Base-by-base conservation (phyloP, 1,140 invertebrate genomes). In the Aphidius gifuensis region DNA sequence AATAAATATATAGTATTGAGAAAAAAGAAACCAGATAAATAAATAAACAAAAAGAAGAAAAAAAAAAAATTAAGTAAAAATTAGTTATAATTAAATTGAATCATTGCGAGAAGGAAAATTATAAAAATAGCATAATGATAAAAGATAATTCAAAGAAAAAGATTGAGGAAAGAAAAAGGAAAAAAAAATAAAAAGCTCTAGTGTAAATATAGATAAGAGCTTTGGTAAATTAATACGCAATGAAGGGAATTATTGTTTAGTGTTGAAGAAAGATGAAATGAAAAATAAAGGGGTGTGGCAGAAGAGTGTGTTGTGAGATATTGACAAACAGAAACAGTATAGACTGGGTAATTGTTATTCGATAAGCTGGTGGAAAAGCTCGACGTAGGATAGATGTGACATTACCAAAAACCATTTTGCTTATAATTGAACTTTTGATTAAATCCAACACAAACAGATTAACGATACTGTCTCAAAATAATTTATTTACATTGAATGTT, bases 401-500 rank as follows among this genome's bases (percentile, higher is more conserved):
- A 64, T 68, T 65, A 68, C 63, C 21, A 45, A 55, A 49, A 69
- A 69, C 67, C 67, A 65, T 69, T 71, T 67, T 67, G 62, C 64
- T 61, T 67, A 69, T 71, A 71, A 71, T 71, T 70, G 70, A 59
- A 71, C 65, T 65, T 68, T 61, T 61, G 70, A 68, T 71, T 63
- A 61, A 56, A 46, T 64, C n/a, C 40, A 47, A 39, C 43, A 42
- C 42, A 56, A 48, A 50, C 5, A 16, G 16, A n/a, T 43, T 44
- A 43, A 42, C 23, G 23, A 32, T 32, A 32, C 23, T 32, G 43
- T 55, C 42, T 38, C 11, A 51, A 61, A 64, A 70, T 68, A 54
- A 56, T 62, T 70, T 65, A 69, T 69, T 70, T 67, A 65, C 47
- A 11, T 46, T 32, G 38, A 40, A 32, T 32, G 23, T 32, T 32